These are phyloP conservation scores for Synchiropus splendidus DNA, from an alignment of 2,113 vertebrate species.

Conservation along the genomic window DNA sequence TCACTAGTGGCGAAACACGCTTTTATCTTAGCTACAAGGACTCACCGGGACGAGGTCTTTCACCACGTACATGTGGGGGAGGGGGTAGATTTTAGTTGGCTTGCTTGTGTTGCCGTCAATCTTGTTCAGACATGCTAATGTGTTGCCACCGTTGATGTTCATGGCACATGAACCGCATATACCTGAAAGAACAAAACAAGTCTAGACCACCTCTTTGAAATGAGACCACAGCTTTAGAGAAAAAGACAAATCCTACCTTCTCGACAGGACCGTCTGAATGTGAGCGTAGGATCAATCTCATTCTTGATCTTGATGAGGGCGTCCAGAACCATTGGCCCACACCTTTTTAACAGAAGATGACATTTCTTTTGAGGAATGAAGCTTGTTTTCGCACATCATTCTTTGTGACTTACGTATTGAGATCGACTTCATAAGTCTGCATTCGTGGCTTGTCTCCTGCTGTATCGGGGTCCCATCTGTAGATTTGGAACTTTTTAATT, in stretches of 20 bases:
- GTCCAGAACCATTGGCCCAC: slow-evolving; percentile 90
- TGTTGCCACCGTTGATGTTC: slow-evolving; percentile 93
- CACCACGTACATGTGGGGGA: slow-evolving; percentile 84
- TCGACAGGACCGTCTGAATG: slow-evolving; percentile 88
- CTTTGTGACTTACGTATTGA: slow-evolving; percentile 70
- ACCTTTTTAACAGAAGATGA: slow-evolving; percentile 54
- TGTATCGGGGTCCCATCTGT: slow-evolving; percentile 89
- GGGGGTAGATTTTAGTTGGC: slow-evolving; percentile 85
- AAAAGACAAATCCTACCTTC: slow-evolving; percentile 74
- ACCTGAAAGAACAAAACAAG: slow-evolving; percentile 54
- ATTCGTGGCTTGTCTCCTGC: slow-evolving; percentile 83
- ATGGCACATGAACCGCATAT: slow-evolving; percentile 96
- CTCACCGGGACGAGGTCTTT: slow-evolving; percentile 95
- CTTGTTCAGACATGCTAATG: slow-evolving; percentile 80
- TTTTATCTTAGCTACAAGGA: slow-evolving; percentile 20
- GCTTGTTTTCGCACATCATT: background rate
- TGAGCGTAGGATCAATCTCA: slow-evolving; percentile 85
- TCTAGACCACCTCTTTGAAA: background rate
- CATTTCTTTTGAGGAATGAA: background rate
- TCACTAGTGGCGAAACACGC: no score
- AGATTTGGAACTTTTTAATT: slow-evolving; percentile 87
- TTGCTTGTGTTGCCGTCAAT: slow-evolving; percentile 77
- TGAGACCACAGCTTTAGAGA: background rate
- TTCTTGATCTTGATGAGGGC: slow-evolving; percentile 98
- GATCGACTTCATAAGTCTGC: slow-evolving; percentile 84